Conservation (phyloP, 1,140 invertebrate genomes). For the Zaprionus ornatus region DNA sequence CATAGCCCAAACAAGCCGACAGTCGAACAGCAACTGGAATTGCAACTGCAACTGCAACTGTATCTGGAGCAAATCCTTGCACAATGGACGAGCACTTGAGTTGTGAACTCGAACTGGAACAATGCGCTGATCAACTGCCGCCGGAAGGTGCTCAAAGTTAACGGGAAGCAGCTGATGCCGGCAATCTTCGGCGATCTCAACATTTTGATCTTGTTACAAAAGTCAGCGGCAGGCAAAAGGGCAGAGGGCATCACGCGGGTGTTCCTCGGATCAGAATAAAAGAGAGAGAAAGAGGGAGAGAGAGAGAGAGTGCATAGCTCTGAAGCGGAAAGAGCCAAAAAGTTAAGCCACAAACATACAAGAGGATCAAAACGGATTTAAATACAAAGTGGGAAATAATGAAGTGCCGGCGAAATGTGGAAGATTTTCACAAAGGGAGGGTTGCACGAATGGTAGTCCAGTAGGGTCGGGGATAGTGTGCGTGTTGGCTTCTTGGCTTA, state of each 20-base stretch:
- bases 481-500: slow-evolving; percentile 68
- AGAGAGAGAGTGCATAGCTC: slow-evolving; percentile 1
- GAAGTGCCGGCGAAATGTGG: slow-evolving; percentile 58
- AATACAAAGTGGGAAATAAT: slow-evolving; percentile 82
- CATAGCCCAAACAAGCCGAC: slow-evolving; percentile 61
- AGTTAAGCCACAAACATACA: slow-evolving; percentile 82
- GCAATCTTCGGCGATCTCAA: slow-evolving; percentile 49
- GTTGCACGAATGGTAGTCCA: slow-evolving; percentile 10
- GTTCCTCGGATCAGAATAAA: slow-evolving; percentile 42
- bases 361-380: slow-evolving; percentile 81
- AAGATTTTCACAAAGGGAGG: slow-evolving; percentile 50
- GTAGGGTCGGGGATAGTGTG: slow-evolving; percentile 15
- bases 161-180: slow-evolving; percentile 63
- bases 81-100: slow-evolving; percentile 46
- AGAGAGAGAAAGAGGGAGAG: background rate
- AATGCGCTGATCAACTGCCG: slow-evolving; percentile 16
- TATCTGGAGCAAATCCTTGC: slow-evolving; percentile 54
- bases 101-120: slow-evolving; percentile 22
- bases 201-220: slow-evolving; percentile 77
- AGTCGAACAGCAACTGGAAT: slow-evolving; percentile 13
- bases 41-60: slow-evolving; percentile 43
- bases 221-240: slow-evolving; percentile 62
- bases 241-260: slow-evolving; percentile 52
- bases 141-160: slow-evolving; percentile 48
- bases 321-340: slow-evolving; percentile 77